These are phyloP conservation scores for Drosophila pallidifrons DNA, from an alignment of 1,140 invertebrate species.

Conservation along the genomic window DNA sequence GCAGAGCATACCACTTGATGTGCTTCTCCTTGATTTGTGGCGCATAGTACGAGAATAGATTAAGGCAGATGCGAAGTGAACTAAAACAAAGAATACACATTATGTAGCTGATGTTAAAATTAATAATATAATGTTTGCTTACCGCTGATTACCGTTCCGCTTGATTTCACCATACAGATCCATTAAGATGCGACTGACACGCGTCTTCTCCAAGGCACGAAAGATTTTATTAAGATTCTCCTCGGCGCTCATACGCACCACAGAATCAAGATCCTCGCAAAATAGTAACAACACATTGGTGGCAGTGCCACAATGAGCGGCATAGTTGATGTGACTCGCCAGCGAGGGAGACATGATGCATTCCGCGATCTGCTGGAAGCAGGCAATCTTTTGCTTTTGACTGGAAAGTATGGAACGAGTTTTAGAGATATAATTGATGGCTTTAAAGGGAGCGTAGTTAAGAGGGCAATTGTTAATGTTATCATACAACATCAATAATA, in stretches of 20 bases:
- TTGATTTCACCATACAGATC: constrained; percentile 94
- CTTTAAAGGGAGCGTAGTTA: background rate
- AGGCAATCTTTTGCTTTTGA: constrained; percentile 90
- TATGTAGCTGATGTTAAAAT: background rate
- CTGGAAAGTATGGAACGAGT: constrained; percentile 78
- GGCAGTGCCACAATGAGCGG: constrained; percentile 89
- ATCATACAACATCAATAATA: no score
- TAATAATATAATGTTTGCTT: background rate
- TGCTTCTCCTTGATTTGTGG: constrained; percentile 90
- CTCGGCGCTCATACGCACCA: constrained; percentile 91
- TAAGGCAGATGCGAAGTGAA: constrained; percentile 90
- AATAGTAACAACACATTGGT: constrained; percentile 90
- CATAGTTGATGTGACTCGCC: constrained; percentile 87
- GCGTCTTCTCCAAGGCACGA: constrained; percentile 87
- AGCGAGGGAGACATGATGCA: constrained; percentile 87
- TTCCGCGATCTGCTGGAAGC: constrained; percentile 89
- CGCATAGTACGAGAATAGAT: constrained; percentile 90
- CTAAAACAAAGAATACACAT: constrained; percentile 79
- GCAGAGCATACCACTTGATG: constrained; percentile 91
- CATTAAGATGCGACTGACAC: constrained; percentile 90
- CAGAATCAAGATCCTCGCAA: constrained; percentile 92
- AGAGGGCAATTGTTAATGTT: no score
- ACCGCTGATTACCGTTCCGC: constrained; percentile 88
- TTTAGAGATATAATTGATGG: background rate
- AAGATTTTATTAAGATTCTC: constrained; percentile 93